Conservation (phyloP, 2,113 vertebrate genomes). For the Sceloporus tristichus region DNA sequence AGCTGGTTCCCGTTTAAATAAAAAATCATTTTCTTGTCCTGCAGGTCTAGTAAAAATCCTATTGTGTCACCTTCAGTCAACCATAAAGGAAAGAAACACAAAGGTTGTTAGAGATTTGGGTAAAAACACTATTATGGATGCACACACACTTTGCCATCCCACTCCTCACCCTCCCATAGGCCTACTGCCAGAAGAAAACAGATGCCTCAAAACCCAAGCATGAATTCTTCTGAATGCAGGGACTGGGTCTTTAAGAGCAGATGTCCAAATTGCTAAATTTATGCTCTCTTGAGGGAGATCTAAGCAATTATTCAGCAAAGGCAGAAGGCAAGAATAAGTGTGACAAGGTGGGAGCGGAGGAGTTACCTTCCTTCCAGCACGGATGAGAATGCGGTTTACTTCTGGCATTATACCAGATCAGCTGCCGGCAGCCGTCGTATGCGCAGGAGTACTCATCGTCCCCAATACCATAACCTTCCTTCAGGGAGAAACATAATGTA, state of each 20-base stretch:
- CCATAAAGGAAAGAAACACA: slow-evolving; percentile 44
- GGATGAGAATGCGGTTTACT: slow-evolving; percentile 97
- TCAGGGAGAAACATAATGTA: slow-evolving; percentile 37
- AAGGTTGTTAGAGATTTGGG: background rate
- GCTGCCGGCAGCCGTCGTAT: slow-evolving; percentile 99
- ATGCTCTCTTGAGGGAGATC: background rate
- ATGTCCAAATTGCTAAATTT: background rate
- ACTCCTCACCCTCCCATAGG: too few relatives aligned
- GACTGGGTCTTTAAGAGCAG: background rate
- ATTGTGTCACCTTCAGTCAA: slow-evolving; percentile 90
- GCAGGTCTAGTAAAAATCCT: slow-evolving; percentile 96
- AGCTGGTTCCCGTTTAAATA: slow-evolving; percentile 97
- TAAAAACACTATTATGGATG: background rate
- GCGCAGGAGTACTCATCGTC: slow-evolving; percentile 98
- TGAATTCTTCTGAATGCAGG: background rate
- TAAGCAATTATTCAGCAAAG: slow-evolving; percentile 10
- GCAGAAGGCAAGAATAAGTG: background rate
- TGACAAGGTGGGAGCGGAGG: slow-evolving; percentile 3
- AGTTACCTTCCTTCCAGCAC: slow-evolving; percentile 98
- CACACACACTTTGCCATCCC: background rate
- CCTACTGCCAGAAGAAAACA: background rate
- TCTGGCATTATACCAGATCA: slow-evolving; percentile 99
- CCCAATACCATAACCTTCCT: slow-evolving; percentile 99
- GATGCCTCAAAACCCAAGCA: background rate
- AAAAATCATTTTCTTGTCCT: slow-evolving; percentile 99